phyloP scores from a whole-genome alignment of 2,113 vertebrate species.

The Aptenodytes forsteri region DNA sequence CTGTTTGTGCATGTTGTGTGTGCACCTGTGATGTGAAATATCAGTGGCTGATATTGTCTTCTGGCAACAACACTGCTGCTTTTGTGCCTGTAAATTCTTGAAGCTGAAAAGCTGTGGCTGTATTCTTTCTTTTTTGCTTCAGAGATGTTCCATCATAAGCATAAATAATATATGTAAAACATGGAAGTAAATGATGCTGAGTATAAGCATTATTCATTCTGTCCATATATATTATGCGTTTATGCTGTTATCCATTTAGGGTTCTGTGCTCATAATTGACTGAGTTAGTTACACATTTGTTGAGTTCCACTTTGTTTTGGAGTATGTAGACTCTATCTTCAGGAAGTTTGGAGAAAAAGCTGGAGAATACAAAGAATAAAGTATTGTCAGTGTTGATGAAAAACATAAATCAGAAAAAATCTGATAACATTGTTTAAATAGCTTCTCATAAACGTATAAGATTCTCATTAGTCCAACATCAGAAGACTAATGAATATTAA shows the following conservation, averaged over 20 bases:
- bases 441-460: constrained; percentile 65
- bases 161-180: neutral
- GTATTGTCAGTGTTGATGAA: neutral
- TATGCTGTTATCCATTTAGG: neutral
- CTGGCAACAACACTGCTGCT: neutral
- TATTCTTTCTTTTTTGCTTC: neutral
- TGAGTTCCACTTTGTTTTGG: neutral
- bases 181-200: neutral
- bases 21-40: neutral
- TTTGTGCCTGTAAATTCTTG: neutral
- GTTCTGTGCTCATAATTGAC: neutral
- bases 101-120: neutral
- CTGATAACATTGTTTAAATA: constrained; percentile 69
- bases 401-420: constrained; percentile 44
- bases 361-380: neutral
- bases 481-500: constrained; percentile 82
- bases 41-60: neutral
- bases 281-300: neutral
- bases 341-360: neutral
- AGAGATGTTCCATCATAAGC: neutral
- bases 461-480: constrained; percentile 77
- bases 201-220: neutral
- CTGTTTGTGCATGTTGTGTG: neutral
- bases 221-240: neutral
- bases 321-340: neutral